These are phyloP conservation scores for Drosophila yakuba DNA, from an alignment of 1,140 invertebrate species.

Conservation along the genomic window DNA sequence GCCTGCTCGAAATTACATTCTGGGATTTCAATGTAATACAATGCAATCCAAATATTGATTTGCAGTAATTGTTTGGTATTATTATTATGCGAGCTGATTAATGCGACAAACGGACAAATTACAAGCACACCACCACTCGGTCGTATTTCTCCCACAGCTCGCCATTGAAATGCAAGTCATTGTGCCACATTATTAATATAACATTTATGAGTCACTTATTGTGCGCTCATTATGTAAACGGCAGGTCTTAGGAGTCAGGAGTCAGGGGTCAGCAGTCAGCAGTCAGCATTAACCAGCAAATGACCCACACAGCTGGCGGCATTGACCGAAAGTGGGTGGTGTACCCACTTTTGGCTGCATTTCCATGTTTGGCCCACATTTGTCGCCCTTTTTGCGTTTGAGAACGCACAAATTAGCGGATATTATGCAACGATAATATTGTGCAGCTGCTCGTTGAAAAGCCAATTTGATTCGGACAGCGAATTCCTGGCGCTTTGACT, in stretches of 20 bases:
- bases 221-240: conserved; percentile 58
- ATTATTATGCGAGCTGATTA: conserved; percentile 49
- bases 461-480: conserved; percentile 25
- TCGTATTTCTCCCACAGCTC: background rate
- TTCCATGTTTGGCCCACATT: conserved; percentile 44
- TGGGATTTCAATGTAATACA: conserved; percentile 44
- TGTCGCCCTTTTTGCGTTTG: conserved; percentile 41
- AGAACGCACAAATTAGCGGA: conserved; percentile 70
- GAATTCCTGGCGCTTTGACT: conserved; percentile 17
- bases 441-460: conserved; percentile 23
- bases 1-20: conserved; percentile 30
- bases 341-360: conserved; percentile 26
- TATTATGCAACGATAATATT: conserved; percentile 74
- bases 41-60: conserved; percentile 74
- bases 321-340: conserved; percentile 1
- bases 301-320: conserved; percentile 68
- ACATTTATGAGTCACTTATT: conserved; percentile 76
- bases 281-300: conserved; percentile 54
- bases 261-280: conserved; percentile 22
- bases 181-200: conserved; percentile 64
- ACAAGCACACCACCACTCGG: conserved; percentile 11
- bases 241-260: conserved; percentile 2
- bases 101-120: conserved; percentile 45
- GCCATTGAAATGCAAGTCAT: conserved; percentile 20
- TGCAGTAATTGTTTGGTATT: conserved; percentile 46